Conservation (phyloP, 2,797 vertebrate species). For the Phalloptychus januarius region DNA sequence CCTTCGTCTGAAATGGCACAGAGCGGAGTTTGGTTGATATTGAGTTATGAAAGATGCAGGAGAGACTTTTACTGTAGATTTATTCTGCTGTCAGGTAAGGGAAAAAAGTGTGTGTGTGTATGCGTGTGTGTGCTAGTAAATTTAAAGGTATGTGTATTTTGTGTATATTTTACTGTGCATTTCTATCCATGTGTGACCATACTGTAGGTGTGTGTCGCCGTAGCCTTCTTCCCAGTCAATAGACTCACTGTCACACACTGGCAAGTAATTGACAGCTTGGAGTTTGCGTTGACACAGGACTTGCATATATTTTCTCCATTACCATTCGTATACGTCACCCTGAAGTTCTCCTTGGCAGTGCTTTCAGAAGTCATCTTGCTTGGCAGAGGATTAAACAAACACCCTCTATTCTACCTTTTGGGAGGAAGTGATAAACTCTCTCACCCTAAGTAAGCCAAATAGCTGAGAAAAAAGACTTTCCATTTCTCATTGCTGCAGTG, state of each 20-base stretch:
- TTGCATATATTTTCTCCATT: slow-evolving; percentile 78
- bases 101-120: slow-evolving; percentile 30
- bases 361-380: slow-evolving; percentile 60
- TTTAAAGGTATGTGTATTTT: slow-evolving; percentile 17
- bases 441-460: slow-evolving; percentile 56
- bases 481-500: slow-evolving; percentile 35
- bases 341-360: slow-evolving; percentile 52
- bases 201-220: slow-evolving; percentile 32
- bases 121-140: slow-evolving; percentile 32
- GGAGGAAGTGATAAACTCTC: slow-evolving; percentile 58
- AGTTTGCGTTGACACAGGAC: slow-evolving; percentile 75
- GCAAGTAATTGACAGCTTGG: slow-evolving; percentile 78
- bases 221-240: slow-evolving; percentile 72
- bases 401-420: slow-evolving; percentile 59
- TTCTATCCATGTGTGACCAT: slow-evolving; percentile 9
- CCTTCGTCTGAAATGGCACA: slow-evolving; percentile 50
- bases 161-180: slow-evolving; percentile 13
- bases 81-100: slow-evolving; percentile 71
- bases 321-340: slow-evolving; percentile 57
- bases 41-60: slow-evolving; percentile 63
- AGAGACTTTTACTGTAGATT: slow-evolving; percentile 61
- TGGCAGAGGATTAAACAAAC: slow-evolving; percentile 71
- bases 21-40: slow-evolving; percentile 53
- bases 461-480: slow-evolving; percentile 49
- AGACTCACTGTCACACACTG: slow-evolving; percentile 73